Base-by-base conservation (phyloP, 2,888 invertebrate genomes). In the Melipona beecheii region DNA sequence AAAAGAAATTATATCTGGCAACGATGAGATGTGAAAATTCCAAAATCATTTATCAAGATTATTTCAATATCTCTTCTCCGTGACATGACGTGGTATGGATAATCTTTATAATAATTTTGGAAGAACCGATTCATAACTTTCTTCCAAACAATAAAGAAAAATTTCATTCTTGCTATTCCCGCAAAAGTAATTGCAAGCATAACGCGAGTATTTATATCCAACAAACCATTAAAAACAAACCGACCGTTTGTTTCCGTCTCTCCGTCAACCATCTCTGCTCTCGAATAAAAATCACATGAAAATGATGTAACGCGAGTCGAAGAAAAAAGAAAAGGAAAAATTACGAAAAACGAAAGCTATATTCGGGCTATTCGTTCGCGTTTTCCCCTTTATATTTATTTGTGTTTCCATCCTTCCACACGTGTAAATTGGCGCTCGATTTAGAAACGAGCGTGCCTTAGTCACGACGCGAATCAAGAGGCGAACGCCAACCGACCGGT, bases 371-470 rank as follows among this genome's bases (percentile, higher is more conserved):
- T 60, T 60, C 60, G 27, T 71, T 71, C n/a, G 9, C 9, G 64
- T 36, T 2, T 31, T 31, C 2, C 36, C 36, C 64, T 50, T 43
- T 31, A n/a, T n/a, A n/a, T n/a, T n/a, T n/a, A n/a, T 64, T n/a
- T 52, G 36, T 52, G 24, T 36, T 58, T n/a, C 27, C 36, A 27
- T n/a, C 21, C 64, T n/a, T n/a, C n/a, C n/a, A 36, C 50, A 27
- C 49, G 58, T 31, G 75, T 58, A 19, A 68, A 31, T 13, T 49
- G 27, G n/a, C 27, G 58, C 68, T 58, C 56, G 75, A 68, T 68
- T 75, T 60, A 75, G 27, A n/a, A 58, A 27, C 75, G 66, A 49
- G 36, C 43, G 49, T 54, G 52, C 21, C 6, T 43, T 43, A 49
- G 21, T 66, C 27, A 52, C 68, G n/a, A 54, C 27, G 21, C 27